Conservation (phyloP, 1,140 invertebrate species). For the Orius laevigatus region DNA sequence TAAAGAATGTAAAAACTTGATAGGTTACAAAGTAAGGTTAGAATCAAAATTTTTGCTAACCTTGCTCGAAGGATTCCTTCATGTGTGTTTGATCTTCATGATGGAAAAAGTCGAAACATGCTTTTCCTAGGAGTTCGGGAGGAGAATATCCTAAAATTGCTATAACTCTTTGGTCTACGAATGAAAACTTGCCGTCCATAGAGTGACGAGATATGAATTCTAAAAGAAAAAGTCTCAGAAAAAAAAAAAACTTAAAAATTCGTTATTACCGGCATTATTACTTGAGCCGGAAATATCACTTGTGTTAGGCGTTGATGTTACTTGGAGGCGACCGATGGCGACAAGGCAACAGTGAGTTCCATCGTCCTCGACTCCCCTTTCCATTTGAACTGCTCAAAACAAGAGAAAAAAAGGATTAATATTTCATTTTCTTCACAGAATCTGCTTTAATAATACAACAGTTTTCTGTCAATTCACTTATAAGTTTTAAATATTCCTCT, state of each 20-base stretch:
- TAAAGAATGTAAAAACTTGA: not conserved
- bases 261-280: conserved; percentile 39
- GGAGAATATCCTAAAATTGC: conserved; percentile 82
- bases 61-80: conserved; percentile 94
- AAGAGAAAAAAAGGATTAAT: not conserved
- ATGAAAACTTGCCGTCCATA: conserved; percentile 93
- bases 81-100: conserved; percentile 90
- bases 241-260: not conserved
- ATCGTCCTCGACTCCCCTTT: conserved; percentile 57
- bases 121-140: conserved; percentile 83
- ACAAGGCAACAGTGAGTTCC: conserved; percentile 89
- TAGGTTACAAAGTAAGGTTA: too few species aligned
- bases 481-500: too few species aligned
- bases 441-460: too few species aligned
- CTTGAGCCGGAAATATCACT: conserved; percentile 73
- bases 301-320: conserved; percentile 88
- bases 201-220: conserved; percentile 93
- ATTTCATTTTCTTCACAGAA: too few species aligned
- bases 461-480: too few species aligned
- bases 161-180: conserved; percentile 90
- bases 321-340: conserved; percentile 89
- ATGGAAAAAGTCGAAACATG: conserved; percentile 93
- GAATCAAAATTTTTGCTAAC: not conserved
- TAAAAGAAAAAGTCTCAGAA: not conserved
- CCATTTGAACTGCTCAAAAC: conserved; percentile 39